Evolutionary conservation across 2,113 vertebrate species (phyloP).

Genomic region (Brachyhypopomus gauderio): DNA sequence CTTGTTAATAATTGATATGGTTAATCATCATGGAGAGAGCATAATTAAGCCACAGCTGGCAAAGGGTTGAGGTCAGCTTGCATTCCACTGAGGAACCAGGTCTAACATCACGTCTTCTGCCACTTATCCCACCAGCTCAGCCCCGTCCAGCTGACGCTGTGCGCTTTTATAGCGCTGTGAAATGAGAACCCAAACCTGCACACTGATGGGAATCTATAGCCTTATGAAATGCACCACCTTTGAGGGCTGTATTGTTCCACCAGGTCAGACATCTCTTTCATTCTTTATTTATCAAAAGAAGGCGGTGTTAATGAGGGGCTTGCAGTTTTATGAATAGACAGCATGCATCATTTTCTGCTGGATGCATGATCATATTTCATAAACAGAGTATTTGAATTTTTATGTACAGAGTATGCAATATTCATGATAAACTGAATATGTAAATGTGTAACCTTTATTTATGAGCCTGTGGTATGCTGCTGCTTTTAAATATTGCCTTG

Average conservation of each 20-base stretch:
- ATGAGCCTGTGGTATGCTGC: slow-evolving; percentile 70
- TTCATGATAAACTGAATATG: slow-evolving; percentile 82
- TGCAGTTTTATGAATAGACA: slow-evolving; percentile 65
- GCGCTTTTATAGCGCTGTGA: background rate
- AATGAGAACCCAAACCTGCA: background rate
- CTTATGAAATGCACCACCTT: slow-evolving; percentile 39
- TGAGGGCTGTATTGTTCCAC: slow-evolving; percentile 56
- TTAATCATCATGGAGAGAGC: slow-evolving; percentile 44
- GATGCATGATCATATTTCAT: slow-evolving; percentile 81
- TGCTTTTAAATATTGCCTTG: slow-evolving; percentile 75
- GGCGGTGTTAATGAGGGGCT: slow-evolving; percentile 37
- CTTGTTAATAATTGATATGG: slow-evolving; percentile 50
- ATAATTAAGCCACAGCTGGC: slow-evolving; percentile 50
- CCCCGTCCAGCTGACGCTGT: background rate
- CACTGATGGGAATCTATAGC: background rate
- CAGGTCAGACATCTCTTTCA: slow-evolving; percentile 65
- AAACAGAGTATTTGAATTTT: slow-evolving; percentile 80
- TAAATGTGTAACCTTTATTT: slow-evolving; percentile 81
- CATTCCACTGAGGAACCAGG: slow-evolving; percentile 26
- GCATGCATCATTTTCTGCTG: slow-evolving; percentile 69
- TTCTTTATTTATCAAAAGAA: slow-evolving; percentile 71
- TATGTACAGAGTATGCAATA: slow-evolving; percentile 79
- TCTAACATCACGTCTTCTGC: background rate
- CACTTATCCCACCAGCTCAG: background rate
- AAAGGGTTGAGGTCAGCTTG: slow-evolving; percentile 32